Evolutionary conservation across 2,113 vertebrate species (phyloP).

Genomic region (Neoarius graeffei): DNA sequence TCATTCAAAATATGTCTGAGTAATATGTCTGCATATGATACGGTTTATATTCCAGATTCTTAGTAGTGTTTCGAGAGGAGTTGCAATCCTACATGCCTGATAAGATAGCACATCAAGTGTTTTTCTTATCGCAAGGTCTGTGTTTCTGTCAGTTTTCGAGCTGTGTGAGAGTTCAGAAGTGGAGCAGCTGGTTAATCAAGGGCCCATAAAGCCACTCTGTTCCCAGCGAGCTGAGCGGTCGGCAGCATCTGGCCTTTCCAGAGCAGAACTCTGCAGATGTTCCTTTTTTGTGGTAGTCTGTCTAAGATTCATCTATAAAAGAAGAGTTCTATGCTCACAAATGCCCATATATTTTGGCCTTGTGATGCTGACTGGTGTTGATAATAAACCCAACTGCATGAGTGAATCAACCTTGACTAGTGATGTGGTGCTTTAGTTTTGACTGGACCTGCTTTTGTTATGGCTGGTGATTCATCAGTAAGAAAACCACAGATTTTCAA

Average conservation of each 20-base stretch:
- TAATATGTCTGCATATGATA: background rate
- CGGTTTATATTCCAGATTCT: background rate
- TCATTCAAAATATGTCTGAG: no score
- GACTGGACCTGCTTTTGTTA: conserved; percentile 35
- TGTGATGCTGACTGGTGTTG: background rate
- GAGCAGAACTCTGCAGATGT: conserved; percentile 11
- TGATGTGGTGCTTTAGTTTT: conserved; percentile 29
- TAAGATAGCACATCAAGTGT: background rate
- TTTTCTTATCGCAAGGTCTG: background rate
- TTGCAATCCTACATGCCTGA: background rate
- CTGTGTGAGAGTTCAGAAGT: conserved; percentile 3
- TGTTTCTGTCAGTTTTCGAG: background rate
- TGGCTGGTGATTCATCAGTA: conserved; percentile 24
- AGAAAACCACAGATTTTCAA: background rate
- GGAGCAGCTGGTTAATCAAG: conserved; percentile 30
- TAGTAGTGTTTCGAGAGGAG: background rate
- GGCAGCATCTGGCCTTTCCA: background rate
- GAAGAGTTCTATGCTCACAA: background rate
- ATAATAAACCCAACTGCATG: background rate
- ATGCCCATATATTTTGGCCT: background rate
- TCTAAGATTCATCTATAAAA: conserved; percentile 16
- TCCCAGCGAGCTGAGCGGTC: background rate
- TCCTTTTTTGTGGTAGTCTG: background rate
- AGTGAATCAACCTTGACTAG: conserved; percentile 28
- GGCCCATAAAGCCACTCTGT: conserved; percentile 28